Conservation (phyloP, 2,113 vertebrate genomes). For the Saccopteryx bilineata region DNA sequence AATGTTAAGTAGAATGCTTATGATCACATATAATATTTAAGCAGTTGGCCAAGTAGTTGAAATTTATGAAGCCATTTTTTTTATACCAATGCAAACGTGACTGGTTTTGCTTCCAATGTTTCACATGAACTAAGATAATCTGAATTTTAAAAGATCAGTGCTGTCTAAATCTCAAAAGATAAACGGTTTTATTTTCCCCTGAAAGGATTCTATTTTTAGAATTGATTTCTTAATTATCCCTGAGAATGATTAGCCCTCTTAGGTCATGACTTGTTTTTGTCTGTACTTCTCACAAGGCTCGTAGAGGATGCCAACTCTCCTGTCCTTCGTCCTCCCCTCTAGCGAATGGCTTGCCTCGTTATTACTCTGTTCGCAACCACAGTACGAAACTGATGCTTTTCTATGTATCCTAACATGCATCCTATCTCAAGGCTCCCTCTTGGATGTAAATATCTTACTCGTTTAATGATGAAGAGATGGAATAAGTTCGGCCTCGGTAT, state of each 20-base stretch:
- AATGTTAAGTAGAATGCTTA: background rate
- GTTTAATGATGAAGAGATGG: slow-evolving; percentile 42
- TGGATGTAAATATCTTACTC: slow-evolving; percentile 57
- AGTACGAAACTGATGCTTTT: slow-evolving; percentile 46
- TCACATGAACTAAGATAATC: background rate
- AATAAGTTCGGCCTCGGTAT: slow-evolving; percentile 34
- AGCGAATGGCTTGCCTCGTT: background rate
- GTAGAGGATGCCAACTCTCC: background rate
- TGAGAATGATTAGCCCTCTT: background rate
- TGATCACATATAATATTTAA: background rate
- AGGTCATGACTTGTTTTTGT: background rate
- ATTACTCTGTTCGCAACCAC: background rate
- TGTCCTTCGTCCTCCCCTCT: background rate
- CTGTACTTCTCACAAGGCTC: slow-evolving; percentile 8
- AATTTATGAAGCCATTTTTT: background rate
- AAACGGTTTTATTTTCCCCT: background rate
- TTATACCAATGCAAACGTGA: background rate
- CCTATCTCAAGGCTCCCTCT: slow-evolving; percentile 48
- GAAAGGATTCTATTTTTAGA: background rate
- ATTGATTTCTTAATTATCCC: background rate
- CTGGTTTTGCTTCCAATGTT: background rate
- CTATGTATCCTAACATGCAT: background rate
- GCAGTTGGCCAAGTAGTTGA: background rate
- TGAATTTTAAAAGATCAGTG: background rate
- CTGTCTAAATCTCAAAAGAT: background rate